Percentiles rank a stretch among this genome's conserved stretches.
Evolutionary conservation across 2,888 invertebrate species (phyloP).

Genomic region (Bruchidius siliquastri): DNA sequence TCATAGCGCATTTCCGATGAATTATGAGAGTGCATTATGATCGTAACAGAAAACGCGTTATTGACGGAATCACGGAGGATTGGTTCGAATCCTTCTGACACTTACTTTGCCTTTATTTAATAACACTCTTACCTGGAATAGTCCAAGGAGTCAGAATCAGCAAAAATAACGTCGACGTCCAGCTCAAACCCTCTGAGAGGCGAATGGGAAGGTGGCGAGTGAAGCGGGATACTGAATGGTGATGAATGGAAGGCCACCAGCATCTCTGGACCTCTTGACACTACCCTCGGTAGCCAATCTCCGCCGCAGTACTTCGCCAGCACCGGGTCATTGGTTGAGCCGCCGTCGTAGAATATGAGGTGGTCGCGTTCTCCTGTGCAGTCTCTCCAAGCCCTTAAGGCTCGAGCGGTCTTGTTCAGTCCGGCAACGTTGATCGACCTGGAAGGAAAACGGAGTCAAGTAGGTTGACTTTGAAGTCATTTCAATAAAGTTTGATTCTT

Average conservation of each 20-base stretch:
- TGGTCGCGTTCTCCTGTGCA: slow-evolving; percentile 80
- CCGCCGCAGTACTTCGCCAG: slow-evolving; percentile 85
- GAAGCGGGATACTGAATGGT: slow-evolving; percentile 74
- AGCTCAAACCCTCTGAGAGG: slow-evolving; percentile 78
- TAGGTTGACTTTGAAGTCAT: no score
- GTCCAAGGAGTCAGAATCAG: slow-evolving; percentile 81
- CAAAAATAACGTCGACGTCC: slow-evolving; percentile 82
- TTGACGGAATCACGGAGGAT: no score
- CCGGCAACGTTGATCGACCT: slow-evolving; percentile 62
- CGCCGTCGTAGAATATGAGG: slow-evolving; percentile 82
- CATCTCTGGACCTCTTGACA: slow-evolving; percentile 75
- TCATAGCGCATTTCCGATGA: no score
- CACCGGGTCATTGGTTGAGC: slow-evolving; percentile 75
- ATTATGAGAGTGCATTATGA: no score
- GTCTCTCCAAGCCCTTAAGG: slow-evolving; percentile 75
- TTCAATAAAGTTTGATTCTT: no score
- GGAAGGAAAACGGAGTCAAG: not conserved
- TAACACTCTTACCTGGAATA: slow-evolving; percentile 51
- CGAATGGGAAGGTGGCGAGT: slow-evolving; percentile 58
- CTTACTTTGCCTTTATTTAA: no score
- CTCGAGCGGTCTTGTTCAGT: slow-evolving; percentile 64
- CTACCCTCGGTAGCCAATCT: slow-evolving; percentile 76
- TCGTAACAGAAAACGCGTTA: no score
- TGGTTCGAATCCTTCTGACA: no score
- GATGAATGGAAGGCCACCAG: slow-evolving; percentile 84